A percentile compares a stretch with the other conserved stretches of the same genome.
phyloP scores from a whole-genome alignment of 2,797 vertebrate species.

The Synaphobranchus kaupii region DNA sequence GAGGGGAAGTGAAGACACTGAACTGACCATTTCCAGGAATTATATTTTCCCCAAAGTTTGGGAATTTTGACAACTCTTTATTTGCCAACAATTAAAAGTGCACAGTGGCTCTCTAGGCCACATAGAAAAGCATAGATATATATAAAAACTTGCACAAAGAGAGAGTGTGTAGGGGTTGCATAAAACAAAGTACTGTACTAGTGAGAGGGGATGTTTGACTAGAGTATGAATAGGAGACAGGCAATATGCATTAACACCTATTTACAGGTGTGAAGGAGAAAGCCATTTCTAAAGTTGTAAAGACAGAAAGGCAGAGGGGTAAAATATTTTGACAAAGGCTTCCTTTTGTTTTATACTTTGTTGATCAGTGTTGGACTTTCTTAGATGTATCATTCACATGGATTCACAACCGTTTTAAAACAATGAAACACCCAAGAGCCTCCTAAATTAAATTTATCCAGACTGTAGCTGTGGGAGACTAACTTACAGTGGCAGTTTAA shows the following conservation, averaged over 20 bases:
- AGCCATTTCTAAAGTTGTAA: neutral
- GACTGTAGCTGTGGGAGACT: conserved; percentile 6
- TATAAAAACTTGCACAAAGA: neutral
- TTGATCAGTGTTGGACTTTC: neutral
- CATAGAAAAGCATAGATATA: neutral
- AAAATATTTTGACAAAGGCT: neutral
- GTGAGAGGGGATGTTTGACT: neutral
- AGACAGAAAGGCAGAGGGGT: neutral
- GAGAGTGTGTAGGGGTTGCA: neutral
- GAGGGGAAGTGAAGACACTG: neutral
- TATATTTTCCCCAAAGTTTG: neutral
- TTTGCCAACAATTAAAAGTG: neutral
- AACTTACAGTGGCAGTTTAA: neutral
- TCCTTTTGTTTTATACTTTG: neutral
- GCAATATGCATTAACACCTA: neutral
- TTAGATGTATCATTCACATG: neutral
- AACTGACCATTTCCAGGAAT: neutral
- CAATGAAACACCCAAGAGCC: neutral
- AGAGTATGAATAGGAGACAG: neutral
- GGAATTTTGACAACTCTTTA: neutral
- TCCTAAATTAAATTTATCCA: conserved; percentile 12
- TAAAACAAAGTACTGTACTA: neutral
- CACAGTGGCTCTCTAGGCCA: neutral
- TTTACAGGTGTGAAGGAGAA: neutral
- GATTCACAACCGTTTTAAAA: neutral